Base-by-base conservation (phyloP, 2,113 vertebrate species). In the Synodontis membranacea region DNA sequence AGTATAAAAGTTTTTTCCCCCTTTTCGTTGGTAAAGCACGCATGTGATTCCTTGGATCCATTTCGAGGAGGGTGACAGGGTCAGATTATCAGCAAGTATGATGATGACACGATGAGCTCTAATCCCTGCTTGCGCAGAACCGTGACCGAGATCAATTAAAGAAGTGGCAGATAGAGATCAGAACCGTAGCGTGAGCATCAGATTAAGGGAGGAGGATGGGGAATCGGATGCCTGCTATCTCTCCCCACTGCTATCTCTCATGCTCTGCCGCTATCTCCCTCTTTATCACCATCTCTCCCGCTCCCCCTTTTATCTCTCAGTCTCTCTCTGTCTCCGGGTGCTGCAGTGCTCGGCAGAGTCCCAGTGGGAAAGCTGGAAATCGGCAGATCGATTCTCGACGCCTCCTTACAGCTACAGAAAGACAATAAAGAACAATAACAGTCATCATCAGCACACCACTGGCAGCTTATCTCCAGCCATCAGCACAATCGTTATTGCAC, bases 131-230 rank as follows among this genome's bases (percentile, higher is more conserved):
- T 91, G 90, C 91, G 93, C 94, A 93, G 93, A 94, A 94, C 94
- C 93, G 92, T 94, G 94, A 95, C 94, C 91, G 92, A 94, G 94
- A 96, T 96, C 95, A 96, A 94, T 96, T 96, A 95, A 95, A 95
- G 92, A 74, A 89, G 91, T 88, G 81, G 87, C 93, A 89, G 94
- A 95, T 95, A 93, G 88, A 90, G 88, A 95, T 96, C 94, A 94
- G 90, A 89, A 92, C 91, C 86, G 64, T 39, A 78, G 92, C 91
- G 86, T 92, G 91, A 88, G 89, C 92, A 91, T 82, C 91, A 90
- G 90, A 91, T 91, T 88, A 86, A 54, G 52, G 52, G 83, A 88
- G 88, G 83, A 88, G 92, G 79, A 75, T 74, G 72, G 83, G 83
- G 82, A 84, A 89, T 88, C n/a, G 70, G 86, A 84, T 60, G 79